Evolutionary conservation across 1,140 invertebrate genomes (phyloP).

Genomic region (Reticulitermes speratus): DNA sequence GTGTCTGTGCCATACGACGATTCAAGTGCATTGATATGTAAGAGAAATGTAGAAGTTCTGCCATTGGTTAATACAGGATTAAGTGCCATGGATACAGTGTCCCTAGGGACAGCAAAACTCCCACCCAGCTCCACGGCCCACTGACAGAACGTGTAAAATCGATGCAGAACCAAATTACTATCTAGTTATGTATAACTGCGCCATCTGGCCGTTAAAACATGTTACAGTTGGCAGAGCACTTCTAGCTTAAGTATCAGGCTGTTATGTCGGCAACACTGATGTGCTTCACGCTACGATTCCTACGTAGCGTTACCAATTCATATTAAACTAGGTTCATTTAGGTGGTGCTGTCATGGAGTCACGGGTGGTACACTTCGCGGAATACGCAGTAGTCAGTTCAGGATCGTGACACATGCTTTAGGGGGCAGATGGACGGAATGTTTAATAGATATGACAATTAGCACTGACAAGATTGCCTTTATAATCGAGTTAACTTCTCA

Average conservation of each 20-base stretch:
- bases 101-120: not conserved
- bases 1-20: not conserved
- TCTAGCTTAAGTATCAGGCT: not conserved
- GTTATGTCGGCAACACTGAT: not conserved
- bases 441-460: too few relatives aligned
- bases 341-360: too few relatives aligned
- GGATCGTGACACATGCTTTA: too few relatives aligned
- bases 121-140: not conserved
- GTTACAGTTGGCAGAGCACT: not conserved
- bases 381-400: too few relatives aligned
- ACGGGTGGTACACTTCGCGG: too few relatives aligned
- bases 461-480: too few relatives aligned
- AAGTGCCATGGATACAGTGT: not conserved
- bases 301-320: not conserved
- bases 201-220: not conserved
- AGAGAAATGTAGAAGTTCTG: not conserved
- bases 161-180: not conserved
- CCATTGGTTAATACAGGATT: constrained; percentile 11
- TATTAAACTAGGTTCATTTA: not conserved
- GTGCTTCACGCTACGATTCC: not conserved
- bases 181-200: not conserved
- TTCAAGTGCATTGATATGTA: constrained; percentile 1
- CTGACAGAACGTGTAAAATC: not conserved
- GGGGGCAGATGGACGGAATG: too few relatives aligned
- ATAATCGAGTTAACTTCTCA: too few relatives aligned